Percentiles rank a stretch among this genome's conserved stretches.
These are phyloP conservation scores for Pseudochirops corinnae DNA, from an alignment of 2,797 vertebrate species.

Conservation along the genomic window DNA sequence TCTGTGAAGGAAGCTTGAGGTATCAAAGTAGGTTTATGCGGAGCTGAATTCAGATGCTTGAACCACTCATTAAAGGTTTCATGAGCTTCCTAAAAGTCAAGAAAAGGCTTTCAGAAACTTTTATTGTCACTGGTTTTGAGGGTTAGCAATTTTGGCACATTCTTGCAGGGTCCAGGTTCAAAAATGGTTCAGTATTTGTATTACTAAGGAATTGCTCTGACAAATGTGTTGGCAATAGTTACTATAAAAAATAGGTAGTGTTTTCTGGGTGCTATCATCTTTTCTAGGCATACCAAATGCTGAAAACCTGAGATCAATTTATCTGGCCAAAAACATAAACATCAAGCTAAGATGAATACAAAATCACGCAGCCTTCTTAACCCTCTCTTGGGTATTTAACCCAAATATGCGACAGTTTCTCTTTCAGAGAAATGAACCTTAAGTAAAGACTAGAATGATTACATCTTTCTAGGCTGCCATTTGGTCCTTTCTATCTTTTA, in stretches of 20 bases:
- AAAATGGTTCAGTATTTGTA: conserved; percentile 25
- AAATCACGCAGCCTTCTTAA: not conserved
- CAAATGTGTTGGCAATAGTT: not conserved
- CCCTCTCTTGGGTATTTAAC: not conserved
- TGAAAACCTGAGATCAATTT: not conserved
- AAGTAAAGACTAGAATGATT: not conserved
- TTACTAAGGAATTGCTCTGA: not conserved
- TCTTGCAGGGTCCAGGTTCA: conserved; percentile 42
- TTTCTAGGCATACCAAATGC: not conserved
- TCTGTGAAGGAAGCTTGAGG: conserved; percentile 95
- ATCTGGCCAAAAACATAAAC: not conserved
- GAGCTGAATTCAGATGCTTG: conserved; percentile 93
- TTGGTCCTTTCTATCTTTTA: not conserved
- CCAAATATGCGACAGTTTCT: not conserved
- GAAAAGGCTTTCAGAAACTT: conserved; percentile 34
- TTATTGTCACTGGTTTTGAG: conserved; percentile 42
- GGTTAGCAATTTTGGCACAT: conserved; percentile 59
- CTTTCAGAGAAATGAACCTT: not conserved
- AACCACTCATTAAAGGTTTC: conserved; percentile 99
- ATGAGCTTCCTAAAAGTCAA: conserved; percentile 89
- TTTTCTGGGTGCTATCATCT: not conserved
- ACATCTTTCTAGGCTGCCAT: not conserved
- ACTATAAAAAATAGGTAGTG: not conserved
- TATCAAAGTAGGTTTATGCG: conserved; percentile 91
- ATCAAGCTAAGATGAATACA: not conserved